Percentiles rank a stretch among this genome's conserved stretches.
phyloP scores from a whole-genome alignment of 2,888 invertebrate species.

The Lasioglossum leucozonium region DNA sequence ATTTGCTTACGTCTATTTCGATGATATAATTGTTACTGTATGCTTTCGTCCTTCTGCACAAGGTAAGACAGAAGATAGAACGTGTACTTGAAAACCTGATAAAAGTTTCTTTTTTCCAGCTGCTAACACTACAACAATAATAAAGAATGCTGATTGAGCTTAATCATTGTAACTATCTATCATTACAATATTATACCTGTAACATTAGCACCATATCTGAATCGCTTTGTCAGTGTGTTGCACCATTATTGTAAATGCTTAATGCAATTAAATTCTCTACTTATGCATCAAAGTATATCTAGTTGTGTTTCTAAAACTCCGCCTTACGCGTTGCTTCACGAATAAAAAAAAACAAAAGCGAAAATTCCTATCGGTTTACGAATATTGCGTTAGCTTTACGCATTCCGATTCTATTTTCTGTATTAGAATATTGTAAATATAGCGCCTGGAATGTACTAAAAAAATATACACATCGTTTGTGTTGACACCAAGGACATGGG shows the following conservation, averaged over 20 bases:
- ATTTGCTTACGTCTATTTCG: constrained; percentile 71
- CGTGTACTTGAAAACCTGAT: constrained; percentile 38
- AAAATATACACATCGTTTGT: background rate
- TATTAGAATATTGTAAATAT: background rate
- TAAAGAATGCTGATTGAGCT: constrained; percentile 54
- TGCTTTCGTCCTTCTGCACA: constrained; percentile 36
- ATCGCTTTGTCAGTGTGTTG: constrained; percentile 64
- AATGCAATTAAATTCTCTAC: constrained; percentile 27
- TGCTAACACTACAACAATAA: constrained; percentile 48
- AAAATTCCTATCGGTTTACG: background rate
- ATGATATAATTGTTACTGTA: constrained; percentile 64
- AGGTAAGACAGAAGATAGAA: constrained; percentile 38
- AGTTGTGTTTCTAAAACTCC: constrained; percentile 28
- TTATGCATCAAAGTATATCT: constrained; percentile 18
- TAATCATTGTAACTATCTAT: constrained; percentile 62
- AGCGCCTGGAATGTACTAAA: constrained; percentile 16
- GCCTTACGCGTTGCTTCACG: constrained; percentile 16
- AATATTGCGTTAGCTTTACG: background rate
- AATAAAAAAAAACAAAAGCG: background rate
- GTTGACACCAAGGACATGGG: background rate
- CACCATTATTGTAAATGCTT: constrained; percentile 27
- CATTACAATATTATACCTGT: constrained; percentile 64
- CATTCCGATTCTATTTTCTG: background rate
- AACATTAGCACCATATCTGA: constrained; percentile 74
- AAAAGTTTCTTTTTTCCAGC: constrained; percentile 39